Evolutionary conservation across 2,797 vertebrate species (phyloP).

Genomic region (Moxostoma hubbsi): DNA sequence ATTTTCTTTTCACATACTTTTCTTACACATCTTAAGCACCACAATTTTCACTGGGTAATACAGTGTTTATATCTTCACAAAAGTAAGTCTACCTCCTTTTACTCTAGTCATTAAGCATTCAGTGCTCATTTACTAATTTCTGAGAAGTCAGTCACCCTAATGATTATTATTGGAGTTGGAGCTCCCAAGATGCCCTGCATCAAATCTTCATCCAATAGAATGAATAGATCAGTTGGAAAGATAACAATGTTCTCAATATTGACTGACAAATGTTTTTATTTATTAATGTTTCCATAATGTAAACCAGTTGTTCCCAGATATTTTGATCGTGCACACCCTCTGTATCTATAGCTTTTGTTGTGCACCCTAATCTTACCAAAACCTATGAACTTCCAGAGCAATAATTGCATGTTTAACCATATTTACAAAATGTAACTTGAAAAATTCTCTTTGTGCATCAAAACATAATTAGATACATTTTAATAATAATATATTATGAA

Average conservation of each 20-base stretch:
- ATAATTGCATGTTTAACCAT: not conserved
- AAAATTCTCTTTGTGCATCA: too few species aligned
- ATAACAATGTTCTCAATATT: not conserved
- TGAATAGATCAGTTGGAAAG: not conserved
- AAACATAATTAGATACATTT: too few species aligned
- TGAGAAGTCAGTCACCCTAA: constrained; percentile 18
- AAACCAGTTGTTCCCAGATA: not conserved
- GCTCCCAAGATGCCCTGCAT: not conserved
- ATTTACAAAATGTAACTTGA: too few species aligned
- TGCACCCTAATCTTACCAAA: not conserved
- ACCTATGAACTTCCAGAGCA: not conserved
- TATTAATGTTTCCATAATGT: too few species aligned
- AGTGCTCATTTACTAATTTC: constrained; percentile 1
- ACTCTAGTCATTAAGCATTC: constrained; percentile 21
- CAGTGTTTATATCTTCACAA: not conserved
- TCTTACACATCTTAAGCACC: constrained; percentile 10
- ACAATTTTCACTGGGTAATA: constrained; percentile 10
- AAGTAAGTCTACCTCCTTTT: constrained; percentile 15
- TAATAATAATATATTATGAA: too few species aligned
- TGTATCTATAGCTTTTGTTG: not conserved
- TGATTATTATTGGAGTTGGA: not conserved
- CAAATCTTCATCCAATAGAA: not conserved
- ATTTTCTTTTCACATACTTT: too few species aligned
- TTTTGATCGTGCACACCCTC: not conserved
- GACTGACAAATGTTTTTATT: not conserved